A percentile compares a stretch with the other conserved stretches of the same genome.
phyloP scores from a whole-genome alignment of 2,797 vertebrate genomes.

The Cirrhinus mrigala region DNA sequence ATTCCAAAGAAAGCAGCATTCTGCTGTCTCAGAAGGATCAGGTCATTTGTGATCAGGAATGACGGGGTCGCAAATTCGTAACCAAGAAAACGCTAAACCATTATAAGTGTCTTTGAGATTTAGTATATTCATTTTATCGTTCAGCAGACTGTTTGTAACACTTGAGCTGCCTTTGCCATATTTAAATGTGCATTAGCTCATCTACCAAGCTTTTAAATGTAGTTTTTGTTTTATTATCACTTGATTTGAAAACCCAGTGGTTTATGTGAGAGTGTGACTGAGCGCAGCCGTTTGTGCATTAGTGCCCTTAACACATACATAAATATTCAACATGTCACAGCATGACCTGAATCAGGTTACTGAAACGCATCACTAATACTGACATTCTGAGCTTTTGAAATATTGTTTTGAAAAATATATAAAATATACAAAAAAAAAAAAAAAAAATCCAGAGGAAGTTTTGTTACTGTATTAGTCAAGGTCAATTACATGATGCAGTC shows the following conservation, averaged over 20 bases:
- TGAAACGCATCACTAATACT: neutral
- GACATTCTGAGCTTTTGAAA: neutral
- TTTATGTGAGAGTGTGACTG: neutral
- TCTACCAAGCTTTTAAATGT: constrained; percentile 12
- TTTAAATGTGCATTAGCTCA: constrained; percentile 29
- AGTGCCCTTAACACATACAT: neutral
- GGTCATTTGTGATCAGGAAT: constrained; percentile 11
- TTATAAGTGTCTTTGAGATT: neutral
- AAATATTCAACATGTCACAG: neutral
- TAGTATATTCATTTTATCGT: neutral
- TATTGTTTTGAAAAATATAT: neutral
- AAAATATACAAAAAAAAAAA: no score
- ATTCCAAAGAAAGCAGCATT: constrained; percentile 79
- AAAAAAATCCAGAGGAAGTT: neutral
- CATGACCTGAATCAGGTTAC: constrained; percentile 33
- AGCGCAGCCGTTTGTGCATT: neutral
- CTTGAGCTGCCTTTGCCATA: constrained; percentile 21
- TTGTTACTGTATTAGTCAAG: constrained; percentile 41
- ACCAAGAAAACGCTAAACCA: constrained; percentile 22
- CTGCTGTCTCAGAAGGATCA: constrained; percentile 12
- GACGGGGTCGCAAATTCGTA: neutral
- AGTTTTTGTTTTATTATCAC: neutral
- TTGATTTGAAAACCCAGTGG: constrained; percentile 11
- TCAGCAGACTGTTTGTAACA: neutral
- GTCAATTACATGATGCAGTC: constrained; percentile 14